A percentile compares a stretch with the other conserved stretches of the same genome.
Conservation (phyloP, 2,797 vertebrate genomes). For the Spinus olivaceus region DNA sequence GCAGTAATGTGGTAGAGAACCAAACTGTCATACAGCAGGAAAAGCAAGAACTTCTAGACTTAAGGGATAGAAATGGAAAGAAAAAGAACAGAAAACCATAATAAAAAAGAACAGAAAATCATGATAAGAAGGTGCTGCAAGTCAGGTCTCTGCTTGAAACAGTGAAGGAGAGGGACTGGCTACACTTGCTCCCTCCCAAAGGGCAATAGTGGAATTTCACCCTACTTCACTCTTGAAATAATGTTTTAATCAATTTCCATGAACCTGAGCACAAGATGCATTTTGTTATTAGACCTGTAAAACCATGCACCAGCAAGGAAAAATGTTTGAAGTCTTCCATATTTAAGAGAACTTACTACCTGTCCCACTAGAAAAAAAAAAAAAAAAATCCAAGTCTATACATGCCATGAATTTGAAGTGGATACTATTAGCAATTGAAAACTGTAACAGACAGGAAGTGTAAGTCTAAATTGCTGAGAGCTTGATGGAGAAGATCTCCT, state of each 20-base stretch:
- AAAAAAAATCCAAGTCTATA: neutral
- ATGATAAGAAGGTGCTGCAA: neutral
- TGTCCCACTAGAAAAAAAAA: neutral
- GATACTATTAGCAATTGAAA: neutral
- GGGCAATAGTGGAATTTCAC: neutral
- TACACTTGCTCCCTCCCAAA: neutral
- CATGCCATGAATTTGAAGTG: neutral
- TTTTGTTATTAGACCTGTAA: neutral
- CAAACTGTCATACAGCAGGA: neutral
- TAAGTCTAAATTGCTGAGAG: neutral
- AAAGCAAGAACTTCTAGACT: neutral
- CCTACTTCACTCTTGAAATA: neutral
- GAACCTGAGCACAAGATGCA: neutral
- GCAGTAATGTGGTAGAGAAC: neutral
- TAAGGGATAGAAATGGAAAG: neutral
- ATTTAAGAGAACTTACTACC: neutral
- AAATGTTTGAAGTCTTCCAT: neutral
- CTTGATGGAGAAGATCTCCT: slow-evolving; percentile 8
- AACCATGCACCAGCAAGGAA: neutral
- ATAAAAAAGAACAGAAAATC: neutral
- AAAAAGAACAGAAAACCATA: neutral
- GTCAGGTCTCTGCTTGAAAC: neutral
- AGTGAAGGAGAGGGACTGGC: neutral
- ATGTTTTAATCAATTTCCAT: neutral
- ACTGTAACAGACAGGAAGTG: neutral